phyloP scores from a whole-genome alignment of 1,140 invertebrate genomes.

The Nephila pilipes region DNA sequence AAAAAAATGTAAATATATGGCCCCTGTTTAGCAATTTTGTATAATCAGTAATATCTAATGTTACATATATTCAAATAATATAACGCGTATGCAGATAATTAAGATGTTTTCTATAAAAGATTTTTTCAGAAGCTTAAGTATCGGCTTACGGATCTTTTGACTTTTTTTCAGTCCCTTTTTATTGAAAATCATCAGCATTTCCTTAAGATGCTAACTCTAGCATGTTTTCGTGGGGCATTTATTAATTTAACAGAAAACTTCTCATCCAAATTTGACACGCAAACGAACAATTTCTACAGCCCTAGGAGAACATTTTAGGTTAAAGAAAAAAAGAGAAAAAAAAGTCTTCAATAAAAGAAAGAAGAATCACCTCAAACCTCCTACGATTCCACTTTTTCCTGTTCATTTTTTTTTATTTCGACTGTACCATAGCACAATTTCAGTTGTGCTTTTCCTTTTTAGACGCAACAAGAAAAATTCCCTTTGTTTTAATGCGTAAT shows the following conservation, averaged over 20 bases:
- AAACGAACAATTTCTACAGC: constrained; percentile 61
- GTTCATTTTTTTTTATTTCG: constrained; percentile 24
- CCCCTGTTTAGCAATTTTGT: too few relatives aligned
- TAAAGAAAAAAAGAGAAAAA: constrained; percentile 4
- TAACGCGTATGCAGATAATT: not conserved
- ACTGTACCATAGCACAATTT: not conserved
- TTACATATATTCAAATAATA: not conserved
- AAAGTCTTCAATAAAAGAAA: constrained; percentile 26
- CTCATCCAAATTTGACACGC: constrained; percentile 51
- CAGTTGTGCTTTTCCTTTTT: constrained; percentile 19
- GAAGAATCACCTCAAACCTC: not conserved
- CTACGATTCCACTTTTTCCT: not conserved
- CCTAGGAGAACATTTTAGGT: not conserved
- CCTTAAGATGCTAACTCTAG: not conserved
- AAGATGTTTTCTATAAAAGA: not conserved
- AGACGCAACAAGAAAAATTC: constrained; percentile 61
- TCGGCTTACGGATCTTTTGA: constrained; percentile 19
- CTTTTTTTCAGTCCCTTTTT: not conserved
- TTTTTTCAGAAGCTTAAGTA: not conserved
- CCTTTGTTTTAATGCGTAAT: constrained; percentile 68
- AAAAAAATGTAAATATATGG: too few relatives aligned
- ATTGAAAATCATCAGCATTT: not conserved
- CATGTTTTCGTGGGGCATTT: constrained; percentile 36
- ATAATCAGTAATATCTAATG: not conserved
- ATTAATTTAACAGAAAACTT: constrained; percentile 73